Conservation (phyloP, 1,140 invertebrate genomes). For the Platyscapa corneri region DNA sequence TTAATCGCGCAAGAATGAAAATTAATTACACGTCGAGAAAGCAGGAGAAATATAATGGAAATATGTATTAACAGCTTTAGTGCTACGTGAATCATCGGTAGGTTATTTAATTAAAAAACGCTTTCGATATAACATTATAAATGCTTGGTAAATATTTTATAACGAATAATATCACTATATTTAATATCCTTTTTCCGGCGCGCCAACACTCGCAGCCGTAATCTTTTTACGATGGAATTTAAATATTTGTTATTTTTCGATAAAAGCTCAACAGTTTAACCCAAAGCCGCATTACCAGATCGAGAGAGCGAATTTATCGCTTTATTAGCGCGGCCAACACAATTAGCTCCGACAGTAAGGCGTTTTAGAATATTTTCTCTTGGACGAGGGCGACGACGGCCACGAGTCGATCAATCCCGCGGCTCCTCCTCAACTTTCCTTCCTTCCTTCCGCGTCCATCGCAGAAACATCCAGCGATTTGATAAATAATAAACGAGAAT, state of each 20-base stretch:
- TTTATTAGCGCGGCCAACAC: neutral
- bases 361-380: neutral
- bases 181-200: neutral
- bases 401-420: neutral
- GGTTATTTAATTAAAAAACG: conserved; percentile 32
- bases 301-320: neutral
- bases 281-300: neutral
- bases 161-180: conserved; percentile 4
- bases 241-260: conserved; percentile 19
- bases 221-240: neutral
- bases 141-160: conserved; percentile 14
- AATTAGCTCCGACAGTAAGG: neutral
- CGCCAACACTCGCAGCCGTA: neutral
- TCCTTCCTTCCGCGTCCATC: neutral
- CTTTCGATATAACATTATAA: conserved; percentile 8
- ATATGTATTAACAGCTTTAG: conserved; percentile 10
- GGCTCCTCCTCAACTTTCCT: neutral
- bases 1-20: conserved; percentile 41
- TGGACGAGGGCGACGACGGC: no score
- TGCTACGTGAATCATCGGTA: conserved; percentile 16
- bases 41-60: conserved; percentile 22
- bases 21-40: conserved; percentile 41
- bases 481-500: neutral
- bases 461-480: no score
- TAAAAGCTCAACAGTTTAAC: neutral